Conservation (phyloP, 2,113 vertebrate species). For the Nematolebias whitei region DNA sequence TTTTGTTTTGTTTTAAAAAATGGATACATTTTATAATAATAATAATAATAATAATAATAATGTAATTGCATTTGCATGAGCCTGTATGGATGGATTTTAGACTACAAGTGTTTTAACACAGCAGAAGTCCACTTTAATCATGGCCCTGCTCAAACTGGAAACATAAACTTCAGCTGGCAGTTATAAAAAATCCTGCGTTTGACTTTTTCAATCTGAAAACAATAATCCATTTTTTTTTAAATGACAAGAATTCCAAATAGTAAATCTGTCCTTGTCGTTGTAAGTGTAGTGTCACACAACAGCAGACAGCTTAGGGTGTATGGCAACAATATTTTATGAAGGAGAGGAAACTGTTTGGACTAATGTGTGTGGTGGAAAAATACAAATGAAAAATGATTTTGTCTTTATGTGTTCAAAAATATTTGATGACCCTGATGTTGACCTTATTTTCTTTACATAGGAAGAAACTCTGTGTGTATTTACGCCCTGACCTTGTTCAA, state of each 20-base stretch:
- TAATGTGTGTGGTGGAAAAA: conserved; percentile 1
- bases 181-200: conserved; percentile 10
- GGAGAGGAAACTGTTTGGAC: conserved; percentile 2
- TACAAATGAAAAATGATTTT: conserved; percentile 6
- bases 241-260: neutral
- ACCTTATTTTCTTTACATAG: conserved; percentile 1
- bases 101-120: no score
- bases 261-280: conserved; percentile 2
- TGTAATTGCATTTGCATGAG: no score
- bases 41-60: no score
- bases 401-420: conserved; percentile 1
- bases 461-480: conserved; percentile 6
- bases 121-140: no score
- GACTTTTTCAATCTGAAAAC: neutral
- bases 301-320: neutral
- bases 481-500: conserved; percentile 19
- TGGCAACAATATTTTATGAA: neutral
- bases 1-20: no score
- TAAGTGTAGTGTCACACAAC: neutral
- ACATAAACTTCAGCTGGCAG: neutral
- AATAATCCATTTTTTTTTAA: neutral
- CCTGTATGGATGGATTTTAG: no score
- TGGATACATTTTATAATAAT: no score
- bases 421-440: neutral
- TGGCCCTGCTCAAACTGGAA: neutral